These are phyloP conservation scores for Phylloscopus trochiloides DNA, from an alignment of 2,113 vertebrate genomes.

Conservation along the genomic window DNA sequence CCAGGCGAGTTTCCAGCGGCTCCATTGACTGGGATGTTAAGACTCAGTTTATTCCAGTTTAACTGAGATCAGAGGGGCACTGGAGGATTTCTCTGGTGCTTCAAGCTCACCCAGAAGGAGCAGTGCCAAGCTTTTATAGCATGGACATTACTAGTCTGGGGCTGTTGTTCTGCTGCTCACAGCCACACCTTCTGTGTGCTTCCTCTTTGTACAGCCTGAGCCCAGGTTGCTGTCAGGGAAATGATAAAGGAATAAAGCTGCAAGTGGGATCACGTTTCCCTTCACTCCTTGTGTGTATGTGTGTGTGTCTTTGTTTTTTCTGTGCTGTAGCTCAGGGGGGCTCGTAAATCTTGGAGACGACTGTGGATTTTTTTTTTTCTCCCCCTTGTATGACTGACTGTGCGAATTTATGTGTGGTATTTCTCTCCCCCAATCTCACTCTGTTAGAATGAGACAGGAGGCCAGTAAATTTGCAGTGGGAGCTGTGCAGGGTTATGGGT, in stretches of 20 bases:
- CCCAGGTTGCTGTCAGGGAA: conserved; percentile 16
- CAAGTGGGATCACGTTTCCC: conserved; percentile 58
- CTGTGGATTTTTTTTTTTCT: conserved; percentile 60
- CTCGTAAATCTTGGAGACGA: conserved; percentile 75
- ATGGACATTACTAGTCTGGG: accelerated
- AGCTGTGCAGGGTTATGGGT: background rate
- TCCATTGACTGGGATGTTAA: background rate
- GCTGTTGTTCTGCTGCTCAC: background rate
- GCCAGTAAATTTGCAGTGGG: conserved; percentile 36
- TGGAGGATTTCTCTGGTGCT: background rate
- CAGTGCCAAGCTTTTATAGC: background rate
- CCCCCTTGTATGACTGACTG: conserved; percentile 58
- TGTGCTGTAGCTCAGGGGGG: conserved; percentile 69
- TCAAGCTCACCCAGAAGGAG: background rate
- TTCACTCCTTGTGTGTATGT: background rate
- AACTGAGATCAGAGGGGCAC: background rate
- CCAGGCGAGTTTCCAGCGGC: background rate
- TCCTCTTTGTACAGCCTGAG: background rate
- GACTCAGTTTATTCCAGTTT: background rate
- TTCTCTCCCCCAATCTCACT: conserved; percentile 40
- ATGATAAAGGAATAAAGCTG: conserved; percentile 51
- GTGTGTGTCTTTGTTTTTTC: conserved; percentile 71
- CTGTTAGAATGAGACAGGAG: conserved; percentile 24
- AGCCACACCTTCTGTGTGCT: background rate
- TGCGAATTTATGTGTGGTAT: conserved; percentile 76